A percentile compares a stretch with the other conserved stretches of the same genome.
These are phyloP conservation scores for Lepeophtheirus nordmannii DNA, from an alignment of 2,888 invertebrate species.

Conservation along the genomic window DNA sequence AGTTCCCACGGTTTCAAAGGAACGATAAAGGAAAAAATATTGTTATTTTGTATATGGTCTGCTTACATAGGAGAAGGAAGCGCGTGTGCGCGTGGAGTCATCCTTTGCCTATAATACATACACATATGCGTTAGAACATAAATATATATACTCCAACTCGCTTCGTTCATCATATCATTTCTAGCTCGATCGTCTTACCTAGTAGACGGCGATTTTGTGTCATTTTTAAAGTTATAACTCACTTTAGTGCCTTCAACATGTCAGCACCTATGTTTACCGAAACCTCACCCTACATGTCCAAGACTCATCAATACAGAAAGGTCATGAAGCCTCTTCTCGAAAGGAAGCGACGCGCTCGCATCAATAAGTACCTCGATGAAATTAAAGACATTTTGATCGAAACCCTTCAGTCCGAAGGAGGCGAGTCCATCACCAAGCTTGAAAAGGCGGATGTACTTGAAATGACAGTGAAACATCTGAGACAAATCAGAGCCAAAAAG, in stretches of 20 bases:
- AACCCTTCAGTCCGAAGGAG: constrained; percentile 45
- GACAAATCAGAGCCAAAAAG: constrained; percentile 43
- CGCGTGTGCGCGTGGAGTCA: background rate
- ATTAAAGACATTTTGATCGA: constrained; percentile 64
- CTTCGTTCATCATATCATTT: too few species aligned
- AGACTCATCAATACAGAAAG: constrained; percentile 28
- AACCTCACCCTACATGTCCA: constrained; percentile 20
- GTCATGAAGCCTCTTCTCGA: constrained; percentile 67
- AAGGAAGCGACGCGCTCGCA: constrained; percentile 58
- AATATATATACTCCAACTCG: too few species aligned
- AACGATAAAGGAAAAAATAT: background rate
- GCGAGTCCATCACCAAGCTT: constrained; percentile 30
- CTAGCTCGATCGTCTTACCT: too few species aligned
- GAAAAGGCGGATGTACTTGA: constrained; percentile 32
- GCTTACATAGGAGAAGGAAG: constrained; percentile 1
- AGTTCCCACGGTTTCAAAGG: constrained; percentile 4
- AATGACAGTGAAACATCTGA: constrained; percentile 31
- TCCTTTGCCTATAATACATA: too few species aligned
- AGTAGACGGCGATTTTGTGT: too few species aligned
- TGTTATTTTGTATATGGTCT: background rate
- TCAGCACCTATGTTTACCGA: background rate
- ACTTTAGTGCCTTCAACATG: too few species aligned
- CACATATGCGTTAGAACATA: too few species aligned
- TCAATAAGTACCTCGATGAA: constrained; percentile 63
- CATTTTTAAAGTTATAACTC: too few species aligned